Evolutionary conservation across 2,797 vertebrate genomes (phyloP).

Genomic region (Onychomys leucogaster): DNA sequence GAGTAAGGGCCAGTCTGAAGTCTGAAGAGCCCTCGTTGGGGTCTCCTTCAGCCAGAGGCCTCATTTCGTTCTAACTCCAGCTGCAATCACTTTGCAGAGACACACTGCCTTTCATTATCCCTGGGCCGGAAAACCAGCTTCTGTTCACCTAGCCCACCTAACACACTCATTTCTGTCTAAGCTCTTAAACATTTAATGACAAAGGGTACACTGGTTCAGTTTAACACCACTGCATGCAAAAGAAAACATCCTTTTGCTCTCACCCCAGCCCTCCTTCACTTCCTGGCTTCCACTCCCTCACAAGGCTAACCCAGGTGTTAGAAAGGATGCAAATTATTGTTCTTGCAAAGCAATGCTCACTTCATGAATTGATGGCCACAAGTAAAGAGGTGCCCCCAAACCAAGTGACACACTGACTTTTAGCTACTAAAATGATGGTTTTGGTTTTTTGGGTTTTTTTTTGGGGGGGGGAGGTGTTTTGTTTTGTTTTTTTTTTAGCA

Average conservation of each 20-base stretch:
- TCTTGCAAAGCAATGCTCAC: not conserved
- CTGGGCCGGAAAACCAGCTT: slow-evolving; percentile 76
- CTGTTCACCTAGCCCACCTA: slow-evolving; percentile 70
- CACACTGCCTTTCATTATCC: slow-evolving; percentile 77
- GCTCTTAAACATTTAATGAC: slow-evolving; percentile 51
- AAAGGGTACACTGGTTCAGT: slow-evolving; percentile 4
- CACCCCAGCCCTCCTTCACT: no score
- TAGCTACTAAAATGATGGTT: not conserved
- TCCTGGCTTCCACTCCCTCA: not conserved
- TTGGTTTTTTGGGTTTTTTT: not conserved
- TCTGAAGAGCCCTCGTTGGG: slow-evolving; percentile 74
- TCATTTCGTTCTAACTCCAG: slow-evolving; percentile 73
- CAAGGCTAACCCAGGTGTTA: not conserved
- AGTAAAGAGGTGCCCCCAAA: not conserved
- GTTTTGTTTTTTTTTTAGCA: no score
- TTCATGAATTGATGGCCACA: slow-evolving; percentile 18
- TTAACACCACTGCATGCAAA: not conserved
- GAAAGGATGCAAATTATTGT: not conserved
- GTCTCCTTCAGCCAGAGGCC: slow-evolving; percentile 77
- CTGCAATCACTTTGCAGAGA: slow-evolving; percentile 80
- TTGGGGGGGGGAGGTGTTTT: no score
- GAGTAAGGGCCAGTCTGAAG: slow-evolving; percentile 53
- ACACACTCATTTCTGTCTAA: slow-evolving; percentile 51
- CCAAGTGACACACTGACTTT: not conserved
- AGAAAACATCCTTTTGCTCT: slow-evolving; percentile 12